A percentile compares a stretch with the other conserved stretches of the same genome.
phyloP scores from a whole-genome alignment of 2,113 vertebrate species.

The Chionodraco myersi region DNA sequence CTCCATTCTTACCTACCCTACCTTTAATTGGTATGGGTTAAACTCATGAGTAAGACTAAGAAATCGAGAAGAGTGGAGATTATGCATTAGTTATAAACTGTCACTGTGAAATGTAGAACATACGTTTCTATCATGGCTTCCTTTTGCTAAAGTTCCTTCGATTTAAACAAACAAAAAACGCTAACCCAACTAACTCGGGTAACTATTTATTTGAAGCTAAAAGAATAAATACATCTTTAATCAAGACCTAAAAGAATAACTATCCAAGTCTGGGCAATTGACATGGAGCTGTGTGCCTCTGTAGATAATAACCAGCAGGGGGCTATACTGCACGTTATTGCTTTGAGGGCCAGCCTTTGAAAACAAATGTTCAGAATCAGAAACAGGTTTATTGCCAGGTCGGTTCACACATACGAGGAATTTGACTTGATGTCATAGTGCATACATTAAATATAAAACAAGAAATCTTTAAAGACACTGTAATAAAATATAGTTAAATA shows the following conservation, averaged over 20 bases:
- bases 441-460: too few relatives aligned
- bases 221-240: neutral
- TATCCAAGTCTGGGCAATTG: too few relatives aligned
- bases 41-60: neutral
- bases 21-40: too few relatives aligned
- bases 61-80: neutral
- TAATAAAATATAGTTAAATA: too few relatives aligned
- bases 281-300: neutral
- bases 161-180: too few relatives aligned
- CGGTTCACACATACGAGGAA: too few relatives aligned
- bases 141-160: neutral
- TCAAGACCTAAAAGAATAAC: too few relatives aligned
- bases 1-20: too few relatives aligned
- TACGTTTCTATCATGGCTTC: neutral
- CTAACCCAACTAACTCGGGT: too few relatives aligned
- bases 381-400: too few relatives aligned
- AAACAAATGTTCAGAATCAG: neutral
- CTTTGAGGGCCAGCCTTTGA: neutral
- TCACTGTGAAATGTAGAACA: neutral
- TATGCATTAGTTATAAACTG: neutral
- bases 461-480: too few relatives aligned
- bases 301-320: slow-evolving; percentile 58
- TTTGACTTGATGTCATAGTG: too few relatives aligned
- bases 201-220: neutral
- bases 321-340: slow-evolving; percentile 37